These are phyloP conservation scores for Sporophila hypoxantha DNA, from an alignment of 2,113 vertebrate genomes.

Conservation along the genomic window DNA sequence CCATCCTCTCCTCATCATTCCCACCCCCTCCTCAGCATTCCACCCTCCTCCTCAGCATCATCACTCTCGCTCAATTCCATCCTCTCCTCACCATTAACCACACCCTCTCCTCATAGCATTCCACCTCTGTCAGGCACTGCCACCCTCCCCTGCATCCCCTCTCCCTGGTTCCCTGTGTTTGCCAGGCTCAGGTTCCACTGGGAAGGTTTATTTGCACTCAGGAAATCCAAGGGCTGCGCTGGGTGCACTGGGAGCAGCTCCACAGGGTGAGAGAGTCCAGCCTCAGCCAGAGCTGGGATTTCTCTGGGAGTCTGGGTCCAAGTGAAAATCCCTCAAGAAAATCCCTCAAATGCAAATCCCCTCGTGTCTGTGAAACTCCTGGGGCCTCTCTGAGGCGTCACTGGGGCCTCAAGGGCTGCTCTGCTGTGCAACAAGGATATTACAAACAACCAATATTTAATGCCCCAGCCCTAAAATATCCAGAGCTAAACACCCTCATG, in stretches of 20 bases:
- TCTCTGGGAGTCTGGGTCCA: background rate
- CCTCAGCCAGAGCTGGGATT: background rate
- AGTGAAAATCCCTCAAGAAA: background rate
- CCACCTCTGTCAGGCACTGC: too few relatives aligned
- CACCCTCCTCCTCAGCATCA: too few relatives aligned
- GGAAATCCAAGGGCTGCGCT: too few relatives aligned
- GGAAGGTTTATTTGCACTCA: too few relatives aligned
- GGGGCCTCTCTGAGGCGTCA: background rate
- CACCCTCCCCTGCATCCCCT: background rate
- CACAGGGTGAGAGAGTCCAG: background rate
- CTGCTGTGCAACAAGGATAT: background rate
- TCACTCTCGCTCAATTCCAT: background rate
- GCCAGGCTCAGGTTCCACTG: too few relatives aligned
- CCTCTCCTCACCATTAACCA: background rate
- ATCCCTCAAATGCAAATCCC: background rate
- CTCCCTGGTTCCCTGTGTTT: too few relatives aligned
- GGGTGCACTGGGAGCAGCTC: background rate
- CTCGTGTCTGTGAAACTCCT: background rate
- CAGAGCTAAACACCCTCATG: too few relatives aligned
- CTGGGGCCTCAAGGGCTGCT: background rate
- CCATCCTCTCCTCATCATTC: background rate
- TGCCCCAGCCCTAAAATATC: background rate
- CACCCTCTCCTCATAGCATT: background rate
- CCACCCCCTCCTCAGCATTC: too few relatives aligned
- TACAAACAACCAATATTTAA: fast-evolving